Base-by-base conservation (phyloP, 2,888 invertebrate genomes). In the Drosophila fungiperda region DNA sequence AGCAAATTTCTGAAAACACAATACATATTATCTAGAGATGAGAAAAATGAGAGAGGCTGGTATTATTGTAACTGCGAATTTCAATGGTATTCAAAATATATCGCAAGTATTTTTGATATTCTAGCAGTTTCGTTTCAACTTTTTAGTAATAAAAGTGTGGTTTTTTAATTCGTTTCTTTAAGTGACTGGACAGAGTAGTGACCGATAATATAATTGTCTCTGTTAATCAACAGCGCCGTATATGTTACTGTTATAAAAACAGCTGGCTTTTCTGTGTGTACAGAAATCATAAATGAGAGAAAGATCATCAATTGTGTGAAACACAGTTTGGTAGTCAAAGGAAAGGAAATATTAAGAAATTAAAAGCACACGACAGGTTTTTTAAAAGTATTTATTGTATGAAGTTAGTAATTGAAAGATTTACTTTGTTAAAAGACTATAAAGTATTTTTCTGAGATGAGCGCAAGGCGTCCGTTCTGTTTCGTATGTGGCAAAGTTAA, bases 401-500 rank as follows among this genome's bases (percentile, higher is more conserved):
- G 6, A 23, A 11, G 12, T 23, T 3, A 7, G 15, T 23, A 23
- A 40, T 20, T 49, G 29, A n/a, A n/a, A 12, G 2, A 33, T 9
- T 38, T 33, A 20, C 32, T 2, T 20, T 23, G 35, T 29, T 6
- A 68, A 20, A 17, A 49, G 59, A 17, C 20, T 29, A 2, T 15
- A 23, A 20, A 20, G 15, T 20, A 62, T 7, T 8, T n/a, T 32
- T 3, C 17, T 29, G 54, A n/a, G 42, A 78, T 78, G 77, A 78
- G 63, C 32, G 9, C 64, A 54, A 32, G 64, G 20, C 74, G 89
- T 7, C 79, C 76, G 8, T 79, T 83, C 59, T 85, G 84, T 73
- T 85, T 85, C 49, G 79, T 85, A 57, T 85, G 84, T 62, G 84
- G 84, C 23, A 85, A 88, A 59, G 35, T 71, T 1, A 88, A 85